phyloP scores from a whole-genome alignment of 1,140 invertebrate genomes.

The Conus betulinus region DNA sequence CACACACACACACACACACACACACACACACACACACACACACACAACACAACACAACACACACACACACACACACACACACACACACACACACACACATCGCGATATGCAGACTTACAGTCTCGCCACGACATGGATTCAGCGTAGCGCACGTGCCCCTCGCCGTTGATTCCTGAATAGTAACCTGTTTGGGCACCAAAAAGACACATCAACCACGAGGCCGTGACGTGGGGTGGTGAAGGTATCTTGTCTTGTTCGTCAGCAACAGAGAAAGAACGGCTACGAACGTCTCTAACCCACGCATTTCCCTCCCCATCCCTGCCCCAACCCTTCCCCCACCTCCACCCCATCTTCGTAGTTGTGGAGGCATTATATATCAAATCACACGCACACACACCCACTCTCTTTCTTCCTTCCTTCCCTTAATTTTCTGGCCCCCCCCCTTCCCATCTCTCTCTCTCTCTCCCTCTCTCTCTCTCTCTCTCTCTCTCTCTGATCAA shows the following conservation, averaged over 20 bases:
- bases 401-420: too few species aligned
- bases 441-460: neutral
- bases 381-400: too few species aligned
- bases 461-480: neutral
- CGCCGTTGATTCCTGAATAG: constrained; percentile 39
- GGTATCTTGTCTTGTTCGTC: too few species aligned
- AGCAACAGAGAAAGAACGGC: too few species aligned
- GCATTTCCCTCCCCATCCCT: too few species aligned
- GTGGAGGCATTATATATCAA: too few species aligned
- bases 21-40: neutral
- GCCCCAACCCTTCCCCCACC: too few species aligned
- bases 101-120: constrained; percentile 46
- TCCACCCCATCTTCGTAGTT: too few species aligned
- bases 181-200: constrained; percentile 39
- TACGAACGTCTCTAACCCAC: too few species aligned
- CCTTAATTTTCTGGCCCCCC: neutral
- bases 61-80: neutral
- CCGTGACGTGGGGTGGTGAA: too few species aligned
- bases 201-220: neutral
- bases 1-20: neutral
- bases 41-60: constrained; percentile 1
- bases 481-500: too few species aligned
- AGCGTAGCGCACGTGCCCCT: constrained; percentile 56
- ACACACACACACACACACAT: constrained; percentile 7
- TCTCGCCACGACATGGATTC: constrained; percentile 52